A percentile compares a stretch with the other conserved stretches of the same genome.
These are phyloP conservation scores for Torymus auratus DNA, from an alignment of 2,888 invertebrate species.

Conservation along the genomic window DNA sequence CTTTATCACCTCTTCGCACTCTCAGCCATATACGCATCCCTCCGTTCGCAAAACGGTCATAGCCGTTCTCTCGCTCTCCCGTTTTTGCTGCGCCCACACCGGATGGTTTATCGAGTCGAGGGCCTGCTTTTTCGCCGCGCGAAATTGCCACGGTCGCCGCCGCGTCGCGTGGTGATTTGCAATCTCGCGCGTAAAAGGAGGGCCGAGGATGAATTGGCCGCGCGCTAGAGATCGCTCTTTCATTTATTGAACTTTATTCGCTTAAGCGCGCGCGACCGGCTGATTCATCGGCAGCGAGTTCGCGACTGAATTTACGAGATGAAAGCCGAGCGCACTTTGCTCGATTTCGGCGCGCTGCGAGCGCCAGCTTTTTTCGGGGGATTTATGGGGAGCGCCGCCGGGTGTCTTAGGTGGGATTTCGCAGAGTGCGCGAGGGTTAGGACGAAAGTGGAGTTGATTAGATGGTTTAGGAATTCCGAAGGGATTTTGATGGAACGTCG, in stretches of 20 bases:
- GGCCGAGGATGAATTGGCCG: slow-evolving; percentile 13
- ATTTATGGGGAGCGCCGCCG: too few species aligned
- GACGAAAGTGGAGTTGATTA: too few species aligned
- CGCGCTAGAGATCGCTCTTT: slow-evolving; percentile 6
- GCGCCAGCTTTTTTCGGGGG: background rate
- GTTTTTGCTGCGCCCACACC: too few species aligned
- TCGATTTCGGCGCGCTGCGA: background rate
- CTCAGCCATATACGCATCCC: background rate
- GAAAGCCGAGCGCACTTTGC: background rate
- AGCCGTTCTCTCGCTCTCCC: background rate
- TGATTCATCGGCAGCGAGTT: slow-evolving; percentile 18
- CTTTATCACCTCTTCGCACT: background rate
- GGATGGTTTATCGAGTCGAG: slow-evolving; percentile 3
- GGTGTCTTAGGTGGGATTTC: too few species aligned
- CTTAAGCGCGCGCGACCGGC: background rate
- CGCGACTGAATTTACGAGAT: slow-evolving; percentile 24
- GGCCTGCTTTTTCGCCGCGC: background rate
- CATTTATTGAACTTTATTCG: slow-evolving; percentile 44
- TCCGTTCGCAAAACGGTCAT: background rate
- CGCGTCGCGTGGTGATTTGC: slow-evolving; percentile 23
- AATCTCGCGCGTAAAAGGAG: background rate
- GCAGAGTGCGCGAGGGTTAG: too few species aligned
- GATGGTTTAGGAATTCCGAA: too few species aligned
- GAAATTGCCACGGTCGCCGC: slow-evolving; percentile 9
- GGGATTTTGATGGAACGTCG: too few species aligned